A percentile compares a stretch with the other conserved stretches of the same genome.
phyloP scores from a whole-genome alignment of 2,888 invertebrate species.

The Caenorhabditis panamensis region DNA sequence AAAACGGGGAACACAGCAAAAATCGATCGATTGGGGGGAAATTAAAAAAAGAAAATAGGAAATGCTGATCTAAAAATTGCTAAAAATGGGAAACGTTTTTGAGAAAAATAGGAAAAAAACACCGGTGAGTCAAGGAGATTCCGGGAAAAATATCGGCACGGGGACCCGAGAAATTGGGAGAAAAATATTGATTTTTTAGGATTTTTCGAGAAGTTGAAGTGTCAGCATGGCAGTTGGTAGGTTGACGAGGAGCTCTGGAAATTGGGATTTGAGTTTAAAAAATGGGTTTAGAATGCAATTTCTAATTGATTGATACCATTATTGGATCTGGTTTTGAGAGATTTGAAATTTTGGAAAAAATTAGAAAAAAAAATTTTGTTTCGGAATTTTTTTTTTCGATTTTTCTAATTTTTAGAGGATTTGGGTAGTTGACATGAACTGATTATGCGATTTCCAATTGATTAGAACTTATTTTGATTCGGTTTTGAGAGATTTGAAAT shows the following conservation, averaged over 20 bases:
- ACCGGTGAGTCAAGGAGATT: no score
- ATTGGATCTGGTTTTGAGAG: no score
- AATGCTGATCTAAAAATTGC: neutral
- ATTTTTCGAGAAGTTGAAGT: neutral
- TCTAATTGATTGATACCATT: no score
- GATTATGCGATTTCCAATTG: no score
- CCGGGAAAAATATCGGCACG: neutral
- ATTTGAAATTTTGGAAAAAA: constrained; percentile 13
- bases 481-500: no score
- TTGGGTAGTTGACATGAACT: no score
- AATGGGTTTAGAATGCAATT: no score
- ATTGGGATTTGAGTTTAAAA: no score
- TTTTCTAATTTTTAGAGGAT: no score
- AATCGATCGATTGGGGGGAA: neutral
- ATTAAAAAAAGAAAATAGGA: neutral
- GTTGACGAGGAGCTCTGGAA: constrained; percentile 71
- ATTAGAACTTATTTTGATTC: no score
- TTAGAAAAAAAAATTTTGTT: constrained; percentile 4
- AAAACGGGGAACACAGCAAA: neutral
- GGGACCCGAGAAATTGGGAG: neutral
- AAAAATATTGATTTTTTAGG: neutral
- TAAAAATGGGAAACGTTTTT: neutral
- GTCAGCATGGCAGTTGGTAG: constrained; percentile 61
- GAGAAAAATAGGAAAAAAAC: no score
- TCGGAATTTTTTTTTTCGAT: constrained; percentile 2